Conservation (phyloP, 2,888 invertebrate genomes). For the Pachliopta kotzebuea region DNA sequence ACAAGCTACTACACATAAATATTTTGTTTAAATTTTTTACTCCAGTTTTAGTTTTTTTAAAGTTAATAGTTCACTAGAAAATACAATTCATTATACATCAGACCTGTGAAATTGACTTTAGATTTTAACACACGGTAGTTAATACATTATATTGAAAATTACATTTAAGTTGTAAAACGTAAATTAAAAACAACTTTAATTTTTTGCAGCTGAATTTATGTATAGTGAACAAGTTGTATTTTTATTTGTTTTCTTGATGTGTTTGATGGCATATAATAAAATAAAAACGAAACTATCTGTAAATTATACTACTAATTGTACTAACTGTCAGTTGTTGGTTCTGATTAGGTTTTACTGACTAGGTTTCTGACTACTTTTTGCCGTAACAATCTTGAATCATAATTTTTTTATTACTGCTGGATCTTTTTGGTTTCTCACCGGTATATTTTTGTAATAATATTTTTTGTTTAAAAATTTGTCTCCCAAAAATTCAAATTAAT, state of each 20-base stretch:
- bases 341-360: background rate
- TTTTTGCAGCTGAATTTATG: too few relatives aligned
- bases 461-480: background rate
- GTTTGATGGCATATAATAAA: background rate
- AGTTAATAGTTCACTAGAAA: too few relatives aligned
- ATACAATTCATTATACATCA: too few relatives aligned
- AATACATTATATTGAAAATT: too few relatives aligned
- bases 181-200: too few relatives aligned
- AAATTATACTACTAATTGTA: background rate
- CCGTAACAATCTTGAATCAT: conserved; percentile 9
- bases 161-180: too few relatives aligned
- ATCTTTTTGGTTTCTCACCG: background rate
- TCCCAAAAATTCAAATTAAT: background rate
- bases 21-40: too few relatives aligned
- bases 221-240: background rate
- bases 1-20: too few relatives aligned
- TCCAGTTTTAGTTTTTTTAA: too few relatives aligned
- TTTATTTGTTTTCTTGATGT: background rate
- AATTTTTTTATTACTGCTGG: conserved; percentile 18
- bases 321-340: background rate
- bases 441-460: background rate
- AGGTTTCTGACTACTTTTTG: background rate
- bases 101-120: too few relatives aligned
- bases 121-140: too few relatives aligned
- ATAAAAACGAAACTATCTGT: background rate